Evolutionary conservation across 2,113 vertebrate species (phyloP), one percentile per base, ranked within the genome.

Genomic region (Panthera tigris): DNA sequence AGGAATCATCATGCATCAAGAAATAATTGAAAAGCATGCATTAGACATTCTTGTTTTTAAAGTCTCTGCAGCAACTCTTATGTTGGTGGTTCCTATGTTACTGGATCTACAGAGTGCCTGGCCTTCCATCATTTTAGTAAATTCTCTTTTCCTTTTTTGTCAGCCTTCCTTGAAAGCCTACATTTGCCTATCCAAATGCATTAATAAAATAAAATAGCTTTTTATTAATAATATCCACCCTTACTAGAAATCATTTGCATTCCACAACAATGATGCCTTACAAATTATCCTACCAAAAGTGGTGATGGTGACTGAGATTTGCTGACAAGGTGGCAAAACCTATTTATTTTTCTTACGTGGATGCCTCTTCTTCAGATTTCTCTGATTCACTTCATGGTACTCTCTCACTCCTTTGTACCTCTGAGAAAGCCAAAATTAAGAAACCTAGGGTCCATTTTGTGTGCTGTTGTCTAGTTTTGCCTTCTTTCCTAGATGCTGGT

Each of bases 131-230:
- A 55, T 48, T 73, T 95, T 14, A n/a, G 73, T 50, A 36, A 36
- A 65, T 81, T 61, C 13, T 61, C 33, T 25, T 45, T 69, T 33
- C 15, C 3, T 66, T 79, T 79, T 63, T 69, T 5, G 25, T 12
- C 8, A 71, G 15, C 8, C 21, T 89, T 93, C 41, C 14, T 48
- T 73, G 45, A 94, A 94, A 83, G 61, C 15, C 52, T 96, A 0
- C 14, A 78, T 95, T 89, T 81, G 18, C 45, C 61, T 94, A 63
- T 83, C 27, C 25, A 52, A 69, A 71, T 82, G 12, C 23, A 52
- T 94, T 36, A 81, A 45, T 48, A 16, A 82, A 97, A 78, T 52
- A 85, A 71, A 89, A 78, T 45, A 68, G 19, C 52, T 82, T 94
- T 90, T 86, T 19, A 81, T 27, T 78, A n/a, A 31, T 92, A 73